Base-by-base conservation (phyloP, 2,888 invertebrate genomes). In the Quadroppia sp. region DNA sequence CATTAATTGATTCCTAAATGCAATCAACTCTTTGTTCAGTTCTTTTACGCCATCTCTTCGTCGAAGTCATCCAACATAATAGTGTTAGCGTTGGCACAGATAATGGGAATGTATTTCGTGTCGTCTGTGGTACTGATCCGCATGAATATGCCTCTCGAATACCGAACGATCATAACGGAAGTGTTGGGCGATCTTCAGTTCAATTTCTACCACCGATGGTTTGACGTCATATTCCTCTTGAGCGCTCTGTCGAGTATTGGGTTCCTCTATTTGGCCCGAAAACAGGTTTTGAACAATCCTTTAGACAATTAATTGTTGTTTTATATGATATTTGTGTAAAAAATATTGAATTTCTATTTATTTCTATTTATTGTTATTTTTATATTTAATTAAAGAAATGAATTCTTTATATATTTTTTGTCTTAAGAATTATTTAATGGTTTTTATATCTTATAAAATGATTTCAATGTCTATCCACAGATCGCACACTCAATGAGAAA, bases 41-140 rank as follows among this genome's bases (percentile, higher is more conserved):
- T 99, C 82, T 99, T 99, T 87, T 97, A 99, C 85, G 94, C 96
- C 80, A 96, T 99, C 81, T 97, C 98, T 0, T 98, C 96, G 79
- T 95, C 93, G 78, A 98, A 98, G 83, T 98, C 97, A 3, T 98
- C 98, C 13, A 98, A 98, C 82, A 90, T 99, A 74, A 97, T 99
- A 78, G 98, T 99, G 2, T 83, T 99, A 71, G 89, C 95, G 77
- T 85, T 99, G 59, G 99, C 98, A 0, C 97, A 99, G 85, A 92
- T 99, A 79, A 99, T 99, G 99, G 98, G 98, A 50, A 99, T 99
- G 98, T 99, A 99, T 82, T 99, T 99, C 84, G 94, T 98, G 72
- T 97, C 97, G 0, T 96, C 94, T 0, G 98, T 99, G 0, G 86
- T 99, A 0, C 84, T 99, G 53, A 94, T 99, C 89, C 86, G 99